Evolutionary conservation across 1,140 invertebrate genomes (phyloP), one percentile per base, ranked within the genome.

Genomic region (Notospermus geniculatus): DNA sequence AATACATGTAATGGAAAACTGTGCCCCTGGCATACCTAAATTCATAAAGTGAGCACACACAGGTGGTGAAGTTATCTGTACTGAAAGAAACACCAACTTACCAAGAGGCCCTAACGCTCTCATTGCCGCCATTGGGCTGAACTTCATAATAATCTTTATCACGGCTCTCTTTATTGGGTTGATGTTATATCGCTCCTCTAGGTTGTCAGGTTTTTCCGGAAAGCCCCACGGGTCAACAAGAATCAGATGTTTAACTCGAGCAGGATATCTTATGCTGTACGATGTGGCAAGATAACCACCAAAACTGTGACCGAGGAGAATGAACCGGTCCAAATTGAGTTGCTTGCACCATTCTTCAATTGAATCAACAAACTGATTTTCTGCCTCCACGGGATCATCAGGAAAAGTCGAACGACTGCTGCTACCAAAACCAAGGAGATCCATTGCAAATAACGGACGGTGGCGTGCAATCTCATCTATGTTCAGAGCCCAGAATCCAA

Each of bases 171-270:
- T 72, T 71, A 73, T 78, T 0, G 73, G 27, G 9, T 75, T 68
- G 32, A 73, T 53, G 59, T 65, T 55, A 17, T 54, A 53, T 15
- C 41, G 41, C 25, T 53, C 53, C 25, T 90, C 87, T 25, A 69
- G 62, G 36, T 70, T 61, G 1, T 80, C 65, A 0, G 92, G 91
- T 70, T 85, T 86, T 76, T 95, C 91, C 0, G 92, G 88, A 78
- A 97, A 95, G n/a, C 97, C 97, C 96, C 96, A 98, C 0, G 96
- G 93, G 83, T 99, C 96, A 0, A 92, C 93, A 25, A 98, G 82
- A 66, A 98, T 90, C 0, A 98, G 81, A 82, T 97, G 94, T 60
- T 90, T 86, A 0, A 98, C 90, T 68, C 88, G 86, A 64, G 66
- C 79, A 75, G 79, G 77, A 67, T 84, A 79, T 30, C 71, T 75